Evolutionary conservation across 1,140 invertebrate genomes (phyloP), one percentile per base, ranked within the genome.

Genomic region (Tribolium castaneum): DNA sequence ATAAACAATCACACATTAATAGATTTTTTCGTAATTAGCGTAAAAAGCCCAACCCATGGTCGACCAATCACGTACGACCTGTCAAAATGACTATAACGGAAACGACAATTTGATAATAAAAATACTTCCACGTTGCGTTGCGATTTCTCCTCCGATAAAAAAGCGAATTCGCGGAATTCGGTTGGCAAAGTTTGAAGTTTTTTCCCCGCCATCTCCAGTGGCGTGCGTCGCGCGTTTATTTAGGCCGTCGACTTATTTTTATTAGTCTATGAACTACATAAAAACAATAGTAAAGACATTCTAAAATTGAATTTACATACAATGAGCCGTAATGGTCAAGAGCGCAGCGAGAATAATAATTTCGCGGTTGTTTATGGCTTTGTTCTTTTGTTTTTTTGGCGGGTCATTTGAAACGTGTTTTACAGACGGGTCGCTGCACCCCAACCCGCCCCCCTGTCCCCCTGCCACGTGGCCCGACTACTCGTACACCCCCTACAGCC

Each of bases 391-490:
- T 66, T 66, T 7, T 12, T 66, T 66, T 66, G 14, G 49, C 51
- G 14, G 70, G 30, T 13, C 51, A 80, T 75, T 78, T 6, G 5
- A 25, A 22, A 62, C 62, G 3, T 78, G 19, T 62, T 78, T 82
- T 83, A 30, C 81, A 84, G 83, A 84, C 79, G 70, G 76, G 25
- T 78, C 79, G 12, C 59, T 77, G 10, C 70, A 76, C n/a, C 76
- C 76, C 45, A 78, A 71, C 25, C 70, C 76, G 7, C 52, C 80
- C 16, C 70, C 81, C 54, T 82, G 82, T 66, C 78, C 80, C 34
- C 50, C 83, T 25, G 78, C 78, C 19, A 56, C 82, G 5, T 84
- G 83, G 83, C 45, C 83, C 9, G 81, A 83, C 16, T 82, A 83
- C 16, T 6, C 74, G 12, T 85, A 84, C 54, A 73, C 79, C 6